These are phyloP conservation scores for Aquatica leii DNA, from an alignment of 2,888 invertebrate species.

Conservation along the genomic window DNA sequence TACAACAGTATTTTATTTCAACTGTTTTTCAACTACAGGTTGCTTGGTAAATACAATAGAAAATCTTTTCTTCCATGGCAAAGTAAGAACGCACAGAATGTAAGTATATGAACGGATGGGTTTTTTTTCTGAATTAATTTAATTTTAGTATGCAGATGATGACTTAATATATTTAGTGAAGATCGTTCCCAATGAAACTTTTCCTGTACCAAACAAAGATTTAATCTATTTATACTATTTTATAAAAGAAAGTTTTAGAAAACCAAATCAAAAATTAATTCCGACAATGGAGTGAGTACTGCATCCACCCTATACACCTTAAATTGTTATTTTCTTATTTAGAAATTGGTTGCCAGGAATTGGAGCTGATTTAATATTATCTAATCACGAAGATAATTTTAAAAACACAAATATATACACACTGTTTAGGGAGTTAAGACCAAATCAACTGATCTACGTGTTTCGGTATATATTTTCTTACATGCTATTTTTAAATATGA, in stretches of 20 bases:
- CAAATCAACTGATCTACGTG: constrained; percentile 53
- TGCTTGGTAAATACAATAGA: constrained; percentile 69
- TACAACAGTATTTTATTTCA: constrained; percentile 71
- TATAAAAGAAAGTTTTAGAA: constrained; percentile 69
- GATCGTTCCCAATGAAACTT: constrained; percentile 68
- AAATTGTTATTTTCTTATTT: constrained; percentile 38
- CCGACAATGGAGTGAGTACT: constrained; percentile 80
- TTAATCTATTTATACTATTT: constrained; percentile 75
- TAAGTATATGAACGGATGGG: constrained; percentile 9
- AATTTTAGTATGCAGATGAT: constrained; percentile 60
- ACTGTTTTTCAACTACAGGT: constrained; percentile 70
- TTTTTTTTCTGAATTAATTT: constrained; percentile 19
- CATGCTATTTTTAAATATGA: not conserved
- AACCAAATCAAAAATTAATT: constrained; percentile 69
- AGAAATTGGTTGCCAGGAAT: constrained; percentile 79
- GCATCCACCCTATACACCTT: constrained; percentile 1
- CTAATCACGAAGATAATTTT: constrained; percentile 43
- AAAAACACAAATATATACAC: constrained; percentile 76
- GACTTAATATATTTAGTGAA: constrained; percentile 71
- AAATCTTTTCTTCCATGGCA: constrained; percentile 75
- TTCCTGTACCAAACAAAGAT: constrained; percentile 62
- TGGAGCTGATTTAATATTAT: constrained; percentile 60
- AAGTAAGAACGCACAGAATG: constrained; percentile 40
- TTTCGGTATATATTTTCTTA: constrained; percentile 20
- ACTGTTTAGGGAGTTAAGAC: constrained; percentile 73